Base-by-base conservation (phyloP, 1,140 invertebrate species). In the Macrobrachium rosenbergii region DNA sequence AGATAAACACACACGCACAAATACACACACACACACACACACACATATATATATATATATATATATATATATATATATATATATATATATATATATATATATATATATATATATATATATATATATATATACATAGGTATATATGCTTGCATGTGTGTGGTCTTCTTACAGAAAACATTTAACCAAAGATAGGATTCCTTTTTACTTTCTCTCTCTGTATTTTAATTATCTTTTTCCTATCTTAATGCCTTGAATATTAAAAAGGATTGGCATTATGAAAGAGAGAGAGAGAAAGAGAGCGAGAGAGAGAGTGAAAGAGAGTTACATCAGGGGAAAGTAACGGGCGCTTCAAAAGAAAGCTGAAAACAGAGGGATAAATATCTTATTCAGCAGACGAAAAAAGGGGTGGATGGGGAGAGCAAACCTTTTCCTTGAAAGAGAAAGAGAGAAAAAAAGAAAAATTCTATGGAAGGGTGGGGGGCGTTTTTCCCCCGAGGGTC, bases 41-140 rank as follows among this genome's bases (percentile, higher is more conserved):
- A 67, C 16, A 67, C 16, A 67, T 67, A 67, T 67, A n/a, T 67
- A 67, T 67, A n/a, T 67, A 67, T 67, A n/a, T 67, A 67, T 67
- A n/a, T 67, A 67, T 67, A n/a, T 52, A 52, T 52, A 52, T 52
- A 52, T 52, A 52, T 52, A 52, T 52, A 52, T 52, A 52, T 52
- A 52, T 52, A 52, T 52, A 52, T 52, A 52, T 52, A 52, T 52
- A 52, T 52, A 12, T 52, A 52, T 52, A 52, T 52, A 52, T 52
- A 52, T 7, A 52, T 52, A 52, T 52, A 52, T 52, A 52, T 52
- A 52, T 52, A 69, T 69, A 69, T 69, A 21, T 69, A 69, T 69
- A 69, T 21, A 69, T 23, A 69, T 69, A 69, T 69, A 69, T 69
- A 69, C n/a, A 69, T 21, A 69, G 21, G n/a, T 69, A 69, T 69